Percentiles rank a stretch among this genome's conserved stretches.
Evolutionary conservation across 2,113 vertebrate species (phyloP).

Genomic region (Dolichotis patagonum): DNA sequence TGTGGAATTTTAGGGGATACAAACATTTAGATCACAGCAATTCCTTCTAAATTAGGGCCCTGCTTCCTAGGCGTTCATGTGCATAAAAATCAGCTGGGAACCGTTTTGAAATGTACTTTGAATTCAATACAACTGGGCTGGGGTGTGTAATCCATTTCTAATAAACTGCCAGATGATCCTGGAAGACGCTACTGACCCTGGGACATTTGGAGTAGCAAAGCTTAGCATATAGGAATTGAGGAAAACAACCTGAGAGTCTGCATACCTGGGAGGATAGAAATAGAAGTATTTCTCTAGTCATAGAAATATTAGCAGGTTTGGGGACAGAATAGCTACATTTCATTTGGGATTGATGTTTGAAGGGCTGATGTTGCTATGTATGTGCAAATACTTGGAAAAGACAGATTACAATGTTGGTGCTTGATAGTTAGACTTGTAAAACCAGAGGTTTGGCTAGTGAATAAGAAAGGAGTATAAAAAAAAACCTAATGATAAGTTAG

Average conservation of each 20-base stretch:
- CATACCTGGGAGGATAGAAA: background rate
- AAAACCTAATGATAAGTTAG: background rate
- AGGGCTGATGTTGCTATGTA: background rate
- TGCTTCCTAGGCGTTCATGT: background rate
- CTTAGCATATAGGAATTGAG: background rate
- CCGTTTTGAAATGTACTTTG: background rate
- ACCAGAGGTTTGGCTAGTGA: background rate
- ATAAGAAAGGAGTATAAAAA: background rate
- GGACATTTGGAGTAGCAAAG: background rate
- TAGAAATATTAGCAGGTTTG: background rate
- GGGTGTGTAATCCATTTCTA: background rate
- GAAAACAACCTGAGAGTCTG: background rate
- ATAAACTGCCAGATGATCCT: background rate
- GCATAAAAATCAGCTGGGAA: background rate
- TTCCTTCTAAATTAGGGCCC: background rate
- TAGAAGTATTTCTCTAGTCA: too few relatives aligned
- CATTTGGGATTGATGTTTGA: background rate
- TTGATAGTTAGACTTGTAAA: slow-evolving; percentile 9
- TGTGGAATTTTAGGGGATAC: background rate
- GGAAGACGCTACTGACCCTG: background rate
- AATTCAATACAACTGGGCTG: background rate
- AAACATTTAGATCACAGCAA: background rate
- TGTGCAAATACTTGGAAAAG: background rate
- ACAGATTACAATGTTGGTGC: background rate
- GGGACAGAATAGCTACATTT: background rate